phyloP scores from a whole-genome alignment of 2,113 vertebrate species.

The Sakesphorus luctuosus region DNA sequence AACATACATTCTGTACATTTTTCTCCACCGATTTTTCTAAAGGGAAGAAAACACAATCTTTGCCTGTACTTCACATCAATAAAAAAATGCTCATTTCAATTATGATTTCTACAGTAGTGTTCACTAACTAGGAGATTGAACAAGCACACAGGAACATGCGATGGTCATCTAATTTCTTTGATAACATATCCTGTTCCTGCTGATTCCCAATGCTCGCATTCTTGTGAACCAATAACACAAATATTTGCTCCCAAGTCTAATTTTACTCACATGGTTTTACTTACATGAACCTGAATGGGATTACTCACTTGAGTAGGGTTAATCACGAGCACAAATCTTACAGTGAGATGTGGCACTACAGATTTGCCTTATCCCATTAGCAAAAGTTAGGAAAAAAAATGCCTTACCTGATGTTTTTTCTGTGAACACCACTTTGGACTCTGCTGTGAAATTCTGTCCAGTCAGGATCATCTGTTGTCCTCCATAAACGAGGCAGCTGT shows the following conservation, averaged over 20 bases:
- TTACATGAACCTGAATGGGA: not conserved
- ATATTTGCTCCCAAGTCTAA: not conserved
- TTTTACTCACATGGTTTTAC: not conserved
- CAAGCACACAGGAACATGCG: not conserved
- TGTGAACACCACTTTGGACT: conserved; percentile 94
- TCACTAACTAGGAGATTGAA: not conserved
- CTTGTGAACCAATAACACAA: not conserved
- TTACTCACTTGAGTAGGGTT: not conserved
- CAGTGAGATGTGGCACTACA: not conserved
- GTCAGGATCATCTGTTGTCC: conserved; percentile 98
- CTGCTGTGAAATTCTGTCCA: conserved; percentile 95
- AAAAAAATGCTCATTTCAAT: not conserved
- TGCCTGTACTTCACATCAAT: not conserved
- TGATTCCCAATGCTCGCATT: not conserved
- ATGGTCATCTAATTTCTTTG: not conserved
- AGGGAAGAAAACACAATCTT: not conserved
- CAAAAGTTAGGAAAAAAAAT: not conserved
- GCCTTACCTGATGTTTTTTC: conserved; percentile 93
- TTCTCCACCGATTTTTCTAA: not conserved
- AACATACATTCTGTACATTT: not conserved
- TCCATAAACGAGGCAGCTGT: conserved; percentile 91
- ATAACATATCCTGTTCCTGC: not conserved
- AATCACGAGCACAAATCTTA: not conserved
- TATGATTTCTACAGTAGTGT: not conserved
- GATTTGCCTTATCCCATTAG: not conserved